Base-by-base conservation (phyloP, 2,797 vertebrate genomes). In the Melanotaenia parkinsoni region DNA sequence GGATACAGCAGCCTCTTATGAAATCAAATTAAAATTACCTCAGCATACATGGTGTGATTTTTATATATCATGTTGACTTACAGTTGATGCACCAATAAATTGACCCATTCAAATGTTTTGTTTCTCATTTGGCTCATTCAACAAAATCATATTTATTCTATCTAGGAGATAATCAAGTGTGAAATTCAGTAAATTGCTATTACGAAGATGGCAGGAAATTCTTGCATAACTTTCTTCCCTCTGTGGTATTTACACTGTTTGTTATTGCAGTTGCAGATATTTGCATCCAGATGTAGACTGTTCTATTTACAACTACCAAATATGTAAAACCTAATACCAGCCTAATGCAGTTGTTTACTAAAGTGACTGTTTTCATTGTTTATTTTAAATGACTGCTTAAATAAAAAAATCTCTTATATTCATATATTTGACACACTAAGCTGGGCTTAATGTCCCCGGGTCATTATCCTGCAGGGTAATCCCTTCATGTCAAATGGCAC, bases 41-140 rank as follows among this genome's bases (percentile, higher is more conserved):
- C 10, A 70, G 12, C 11, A 2, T 7, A 6, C 51, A 33, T 20
- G 20, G 14, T 33, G 11, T 3, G 56, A 33, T 20, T 59, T 58
- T 47, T 28, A 14, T 56, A 14, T 3, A 26, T 13, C n/a, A 60
- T 58, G 45, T 63, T 56, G 45, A 63, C n/a, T 35, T 30, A 30
- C 56, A 30, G 63, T 30, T 70, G 64, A 70, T 38, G 47, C 45
- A 67, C 67, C 61, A 73, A 70, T 58, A 74, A 76, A 73, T 73
- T 54, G 53, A 24, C 73, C 75, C 73, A 75, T 78, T 84, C 72
- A 53, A 63, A 37, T 37, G 61, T 68, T 79, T 79, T 79, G 38
- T 73, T 68, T 74, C 73, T 45, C 47, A 75, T 70, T 51, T 65
- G 68, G 2, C 38, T 58, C 51, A 77, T 72, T 77, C 69, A 57